phyloP scores from a whole-genome alignment of 2,797 vertebrate genomes.

The Percopsis omiscomaycus region DNA sequence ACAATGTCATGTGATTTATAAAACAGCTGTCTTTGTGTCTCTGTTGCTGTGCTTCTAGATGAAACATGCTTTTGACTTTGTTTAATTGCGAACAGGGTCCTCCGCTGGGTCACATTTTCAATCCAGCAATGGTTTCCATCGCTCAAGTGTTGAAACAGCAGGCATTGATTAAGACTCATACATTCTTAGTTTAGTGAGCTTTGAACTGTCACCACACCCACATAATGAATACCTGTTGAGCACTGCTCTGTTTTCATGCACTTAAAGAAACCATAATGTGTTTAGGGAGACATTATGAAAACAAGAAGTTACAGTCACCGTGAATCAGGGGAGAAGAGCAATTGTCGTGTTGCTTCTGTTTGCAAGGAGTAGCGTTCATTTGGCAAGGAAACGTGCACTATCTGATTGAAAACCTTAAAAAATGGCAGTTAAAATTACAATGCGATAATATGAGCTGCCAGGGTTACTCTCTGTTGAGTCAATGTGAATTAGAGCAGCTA shows the following conservation, averaged over 20 bases:
- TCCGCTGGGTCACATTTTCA: not conserved
- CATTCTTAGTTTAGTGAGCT: constrained; percentile 8
- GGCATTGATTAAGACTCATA: constrained; percentile 5
- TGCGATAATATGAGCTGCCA: constrained; percentile 16
- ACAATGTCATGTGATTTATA: not conserved
- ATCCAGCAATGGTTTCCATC: not conserved
- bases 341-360: constrained; percentile 11
- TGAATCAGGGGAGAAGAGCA: constrained; percentile 9
- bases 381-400: constrained; percentile 16
- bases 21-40: not conserved
- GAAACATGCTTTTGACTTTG: not conserved
- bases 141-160: constrained; percentile 11
- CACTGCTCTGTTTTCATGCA: not conserved
- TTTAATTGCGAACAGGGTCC: not conserved
- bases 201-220: constrained; percentile 1
- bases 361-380: constrained; percentile 11
- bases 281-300: constrained; percentile 12
- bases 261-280: constrained; percentile 14
- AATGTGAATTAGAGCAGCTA: constrained; percentile 5
- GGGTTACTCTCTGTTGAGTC: constrained; percentile 24
- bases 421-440: constrained; percentile 12
- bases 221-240: constrained; percentile 21
- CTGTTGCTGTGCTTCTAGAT: not conserved
- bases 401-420: constrained; percentile 25
- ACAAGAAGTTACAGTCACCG: constrained; percentile 1